Evolutionary conservation across 2,797 vertebrate genomes (phyloP), one percentile per base, ranked within the genome.

Genomic region (Phrynocephalus guinanensis): DNA sequence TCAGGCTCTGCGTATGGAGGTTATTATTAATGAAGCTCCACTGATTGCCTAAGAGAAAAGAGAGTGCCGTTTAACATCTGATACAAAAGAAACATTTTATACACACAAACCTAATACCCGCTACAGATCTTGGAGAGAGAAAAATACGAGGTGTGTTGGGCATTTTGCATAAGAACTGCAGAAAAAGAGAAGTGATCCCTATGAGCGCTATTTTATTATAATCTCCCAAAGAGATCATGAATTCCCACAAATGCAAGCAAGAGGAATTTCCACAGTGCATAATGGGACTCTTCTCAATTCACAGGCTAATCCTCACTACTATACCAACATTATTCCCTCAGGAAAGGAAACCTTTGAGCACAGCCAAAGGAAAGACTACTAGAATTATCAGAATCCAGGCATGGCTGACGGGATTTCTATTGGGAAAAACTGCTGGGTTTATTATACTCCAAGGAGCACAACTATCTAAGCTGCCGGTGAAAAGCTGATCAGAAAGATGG

Each of bases 1-100:
- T 98, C 87, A 98, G 95, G 92, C 96, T 98, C 93, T 99, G 98
- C 80, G 98, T 98, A 92, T 99, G 99, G 85, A 99, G 97, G 93
- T 96, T 99, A 92, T 99, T 99, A 89, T 99, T 99, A 95, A 99
- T 99, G 95, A 99, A 99, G 97, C 98, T 99, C 99, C 99, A 99
- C 92, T 99, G 99, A 94, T 98, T 99, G 85, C 99, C 99, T 99
- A 94, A 3, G 76, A 38, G 56, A 79, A 77, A 60, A 88, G 56
- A 83, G n/a, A 15, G 0, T 24, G 3, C 87, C 60, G 88, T 8
- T 87, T 85, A 73, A 33, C n/a, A n/a, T 26, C 18, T 75, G 70
- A 81, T 4, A 77, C 15, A 76, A 82, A 26, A 50, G 13, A n/a
- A 73, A 67, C n/a, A 48, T 20, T n/a, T 84, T 84, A 52, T 18